Percentiles rank a stretch among this genome's conserved stretches.
phyloP scores from a whole-genome alignment of 2,888 invertebrate genomes.

The Tipula helvola region DNA sequence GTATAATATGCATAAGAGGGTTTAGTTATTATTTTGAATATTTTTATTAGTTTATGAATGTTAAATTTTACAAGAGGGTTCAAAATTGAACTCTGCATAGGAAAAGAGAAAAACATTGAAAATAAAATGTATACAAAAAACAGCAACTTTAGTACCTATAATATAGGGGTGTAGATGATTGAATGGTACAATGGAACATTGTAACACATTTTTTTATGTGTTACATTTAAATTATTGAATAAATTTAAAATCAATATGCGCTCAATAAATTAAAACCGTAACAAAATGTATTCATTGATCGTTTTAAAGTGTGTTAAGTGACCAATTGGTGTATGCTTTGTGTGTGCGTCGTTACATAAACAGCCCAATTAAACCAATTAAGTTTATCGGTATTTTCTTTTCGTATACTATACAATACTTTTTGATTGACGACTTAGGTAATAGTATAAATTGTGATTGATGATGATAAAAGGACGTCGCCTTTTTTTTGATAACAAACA shows the following conservation, averaged over 20 bases:
- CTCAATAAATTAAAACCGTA: neutral
- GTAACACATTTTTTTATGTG: neutral
- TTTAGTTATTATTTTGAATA: neutral
- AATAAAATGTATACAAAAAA: neutral
- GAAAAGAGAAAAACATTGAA: neutral
- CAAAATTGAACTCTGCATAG: neutral
- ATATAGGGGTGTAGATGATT: neutral
- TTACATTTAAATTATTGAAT: neutral
- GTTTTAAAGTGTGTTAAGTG: neutral
- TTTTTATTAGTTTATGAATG: slow-evolving; percentile 4
- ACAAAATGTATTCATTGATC: neutral
- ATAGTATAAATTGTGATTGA: neutral
- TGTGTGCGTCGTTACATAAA: neutral
- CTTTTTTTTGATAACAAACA: neutral
- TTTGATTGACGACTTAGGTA: slow-evolving; percentile 4
- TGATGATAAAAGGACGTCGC: neutral
- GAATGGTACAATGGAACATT: neutral
- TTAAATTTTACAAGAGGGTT: neutral
- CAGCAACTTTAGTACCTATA: neutral
- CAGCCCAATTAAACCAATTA: neutral
- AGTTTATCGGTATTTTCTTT: neutral
- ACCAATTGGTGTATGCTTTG: neutral
- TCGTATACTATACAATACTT: neutral
- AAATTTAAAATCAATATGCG: neutral
- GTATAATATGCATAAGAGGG: neutral